Conservation (phyloP, 1,140 invertebrate genomes). For the Archivesica marissinica region DNA sequence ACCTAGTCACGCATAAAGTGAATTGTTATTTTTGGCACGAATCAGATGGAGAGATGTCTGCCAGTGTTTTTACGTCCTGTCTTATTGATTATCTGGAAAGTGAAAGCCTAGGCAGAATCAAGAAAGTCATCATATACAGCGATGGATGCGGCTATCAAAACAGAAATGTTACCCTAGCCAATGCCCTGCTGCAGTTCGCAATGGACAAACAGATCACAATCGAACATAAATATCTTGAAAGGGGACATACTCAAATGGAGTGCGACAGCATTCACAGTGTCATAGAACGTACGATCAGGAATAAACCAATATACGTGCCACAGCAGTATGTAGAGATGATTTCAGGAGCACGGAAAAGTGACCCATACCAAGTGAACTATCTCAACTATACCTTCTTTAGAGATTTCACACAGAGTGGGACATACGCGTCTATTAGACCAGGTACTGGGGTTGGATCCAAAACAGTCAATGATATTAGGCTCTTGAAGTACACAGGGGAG, state of each 20-base stretch:
- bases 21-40: constrained; percentile 34
- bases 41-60: constrained; percentile 7
- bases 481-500: constrained; percentile 12
- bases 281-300: constrained; percentile 23
- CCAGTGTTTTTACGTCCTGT: constrained; percentile 36
- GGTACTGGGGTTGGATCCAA: constrained; percentile 19
- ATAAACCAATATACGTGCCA: constrained; percentile 6
- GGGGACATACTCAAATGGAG: no score
- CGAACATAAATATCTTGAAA: no score
- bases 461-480: neutral
- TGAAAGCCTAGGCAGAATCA: neutral
- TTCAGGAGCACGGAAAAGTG: neutral
- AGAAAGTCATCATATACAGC: constrained; percentile 16
- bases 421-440: constrained; percentile 33
- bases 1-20: neutral
- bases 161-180: neutral
- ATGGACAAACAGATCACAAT: neutral
- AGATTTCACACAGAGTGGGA: neutral
- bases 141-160: constrained; percentile 34
- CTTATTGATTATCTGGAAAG: constrained; percentile 19
- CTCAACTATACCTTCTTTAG: constrained; percentile 21
- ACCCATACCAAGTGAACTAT: constrained; percentile 4
- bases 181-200: neutral
- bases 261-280: neutral
- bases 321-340: constrained; percentile 25